phyloP scores from a whole-genome alignment of 2,888 invertebrate species.

The Tipula lateralis region DNA sequence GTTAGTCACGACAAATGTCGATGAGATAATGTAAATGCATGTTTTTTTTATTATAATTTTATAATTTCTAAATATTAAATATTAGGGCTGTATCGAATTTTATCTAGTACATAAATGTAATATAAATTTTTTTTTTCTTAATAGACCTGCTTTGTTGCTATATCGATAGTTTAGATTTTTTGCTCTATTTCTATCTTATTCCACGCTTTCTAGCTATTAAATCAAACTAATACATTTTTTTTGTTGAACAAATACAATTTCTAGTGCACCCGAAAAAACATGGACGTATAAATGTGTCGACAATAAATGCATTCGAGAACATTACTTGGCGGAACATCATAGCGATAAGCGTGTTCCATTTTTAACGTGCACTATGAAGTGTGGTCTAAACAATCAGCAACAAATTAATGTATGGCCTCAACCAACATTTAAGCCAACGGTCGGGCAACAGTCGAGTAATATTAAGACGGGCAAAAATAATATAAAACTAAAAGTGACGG shows the following conservation, averaged over 20 bases:
- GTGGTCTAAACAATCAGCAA: slow-evolving; percentile 54
- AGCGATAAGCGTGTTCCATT: slow-evolving; percentile 54
- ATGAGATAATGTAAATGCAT: slow-evolving; percentile 30
- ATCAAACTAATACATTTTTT: not conserved
- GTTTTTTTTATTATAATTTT: slow-evolving; percentile 29
- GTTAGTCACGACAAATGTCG: slow-evolving; percentile 4
- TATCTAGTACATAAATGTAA: not conserved
- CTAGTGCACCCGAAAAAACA: slow-evolving; percentile 50
- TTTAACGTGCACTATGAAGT: slow-evolving; percentile 72
- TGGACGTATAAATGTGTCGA: slow-evolving; percentile 75
- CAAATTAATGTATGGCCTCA: slow-evolving; percentile 69
- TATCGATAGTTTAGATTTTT: not conserved
- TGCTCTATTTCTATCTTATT: not conserved
- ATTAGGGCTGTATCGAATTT: not conserved
- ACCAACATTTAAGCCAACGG: slow-evolving; percentile 65
- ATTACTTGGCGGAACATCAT: slow-evolving; percentile 43
- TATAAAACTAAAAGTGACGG: slow-evolving; percentile 42
- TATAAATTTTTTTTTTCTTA: not conserved
- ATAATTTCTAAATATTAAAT: not conserved
- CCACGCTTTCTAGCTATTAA: not conserved
- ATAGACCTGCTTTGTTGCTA: not conserved
- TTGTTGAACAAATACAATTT: not conserved
- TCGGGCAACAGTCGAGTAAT: slow-evolving; percentile 48
- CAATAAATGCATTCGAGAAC: slow-evolving; percentile 63
- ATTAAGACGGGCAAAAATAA: slow-evolving; percentile 39